Evolutionary conservation across 1,140 invertebrate genomes (phyloP).

Genomic region (Drosophila lacteicornis): DNA sequence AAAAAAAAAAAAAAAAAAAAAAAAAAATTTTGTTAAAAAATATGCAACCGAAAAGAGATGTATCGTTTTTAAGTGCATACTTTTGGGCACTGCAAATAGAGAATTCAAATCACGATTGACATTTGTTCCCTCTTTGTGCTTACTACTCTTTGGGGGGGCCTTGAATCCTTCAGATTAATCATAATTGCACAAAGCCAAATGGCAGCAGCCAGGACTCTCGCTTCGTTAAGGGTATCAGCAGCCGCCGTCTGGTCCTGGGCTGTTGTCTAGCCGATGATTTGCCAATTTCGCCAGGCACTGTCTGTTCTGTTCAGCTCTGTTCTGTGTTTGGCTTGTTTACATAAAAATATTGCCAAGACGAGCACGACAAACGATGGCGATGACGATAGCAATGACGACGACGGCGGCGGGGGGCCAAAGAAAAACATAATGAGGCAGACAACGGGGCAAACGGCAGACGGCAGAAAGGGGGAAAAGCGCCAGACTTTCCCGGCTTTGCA

Average conservation of each 20-base stretch:
- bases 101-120: neutral
- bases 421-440: constrained; percentile 76
- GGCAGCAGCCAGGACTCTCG: constrained; percentile 38
- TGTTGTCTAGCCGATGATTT: constrained; percentile 59
- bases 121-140: constrained; percentile 1
- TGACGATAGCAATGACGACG: constrained; percentile 19
- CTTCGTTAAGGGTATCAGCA: constrained; percentile 49
- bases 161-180: neutral
- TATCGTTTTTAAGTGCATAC: neutral
- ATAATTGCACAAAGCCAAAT: constrained; percentile 73
- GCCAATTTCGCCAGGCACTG: constrained; percentile 56
- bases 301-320: constrained; percentile 18
- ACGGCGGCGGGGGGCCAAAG: constrained; percentile 10
- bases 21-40: no score
- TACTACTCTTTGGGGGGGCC: neutral
- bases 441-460: constrained; percentile 26
- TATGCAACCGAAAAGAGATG: neutral
- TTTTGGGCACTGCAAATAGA: neutral
- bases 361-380: constrained; percentile 41
- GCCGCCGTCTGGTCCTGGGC: constrained; percentile 27
- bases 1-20: no score
- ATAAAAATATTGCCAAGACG: constrained; percentile 67
- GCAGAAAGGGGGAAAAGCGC: constrained; percentile 29
- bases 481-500: constrained; percentile 43
- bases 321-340: constrained; percentile 60